phyloP scores from a whole-genome alignment of 2,797 vertebrate genomes.

The Sarcophilus harrisii region DNA sequence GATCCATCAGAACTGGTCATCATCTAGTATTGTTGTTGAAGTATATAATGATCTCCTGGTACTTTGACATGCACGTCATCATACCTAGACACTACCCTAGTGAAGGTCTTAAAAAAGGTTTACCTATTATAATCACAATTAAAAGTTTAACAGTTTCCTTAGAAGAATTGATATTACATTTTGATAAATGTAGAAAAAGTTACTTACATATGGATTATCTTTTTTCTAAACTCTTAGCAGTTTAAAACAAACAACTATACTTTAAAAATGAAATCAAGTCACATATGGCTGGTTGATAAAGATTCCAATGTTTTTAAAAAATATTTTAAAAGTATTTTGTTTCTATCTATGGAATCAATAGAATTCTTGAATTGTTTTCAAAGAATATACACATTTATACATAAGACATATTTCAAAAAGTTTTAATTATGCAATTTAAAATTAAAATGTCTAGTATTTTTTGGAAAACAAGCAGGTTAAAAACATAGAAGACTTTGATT shows the following conservation, averaged over 20 bases:
- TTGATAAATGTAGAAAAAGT: neutral
- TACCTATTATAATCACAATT: neutral
- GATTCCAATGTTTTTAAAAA: neutral
- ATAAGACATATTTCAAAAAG: neutral
- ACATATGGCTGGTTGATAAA: neutral
- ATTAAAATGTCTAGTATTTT: slow-evolving; percentile 2
- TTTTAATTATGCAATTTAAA: slow-evolving; percentile 1
- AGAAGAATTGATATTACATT: neutral
- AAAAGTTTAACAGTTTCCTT: neutral
- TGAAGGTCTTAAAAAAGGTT: neutral
- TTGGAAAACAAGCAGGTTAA: slow-evolving; percentile 17
- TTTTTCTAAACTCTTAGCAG: neutral
- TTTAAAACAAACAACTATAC: neutral
- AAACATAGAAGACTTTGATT: neutral
- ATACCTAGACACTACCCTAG: neutral
- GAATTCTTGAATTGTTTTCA: neutral
- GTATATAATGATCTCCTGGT: too few species aligned
- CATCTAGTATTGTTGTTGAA: too few species aligned
- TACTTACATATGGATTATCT: neutral
- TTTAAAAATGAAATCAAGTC: neutral
- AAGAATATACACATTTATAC: neutral
- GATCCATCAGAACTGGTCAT: too few species aligned
- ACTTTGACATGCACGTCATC: neutral
- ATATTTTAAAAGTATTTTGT: neutral
- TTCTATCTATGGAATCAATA: neutral